phyloP scores from a whole-genome alignment of 2,113 vertebrate species.

The Narcine bancroftii region DNA sequence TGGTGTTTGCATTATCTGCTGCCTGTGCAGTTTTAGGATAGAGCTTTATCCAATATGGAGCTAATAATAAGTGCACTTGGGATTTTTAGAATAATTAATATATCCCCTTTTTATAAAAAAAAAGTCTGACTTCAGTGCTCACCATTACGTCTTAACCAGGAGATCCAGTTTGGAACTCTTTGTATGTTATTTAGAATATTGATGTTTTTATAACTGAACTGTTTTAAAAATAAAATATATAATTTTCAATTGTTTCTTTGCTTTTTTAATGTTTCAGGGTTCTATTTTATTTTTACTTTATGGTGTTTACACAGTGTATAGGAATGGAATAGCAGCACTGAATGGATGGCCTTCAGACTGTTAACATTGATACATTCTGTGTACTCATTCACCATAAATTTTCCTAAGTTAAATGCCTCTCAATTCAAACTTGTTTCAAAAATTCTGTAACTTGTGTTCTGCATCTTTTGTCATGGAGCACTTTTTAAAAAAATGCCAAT shows the following conservation, averaged over 20 bases:
- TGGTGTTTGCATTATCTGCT: not conserved
- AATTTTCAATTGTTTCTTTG: conserved; percentile 29
- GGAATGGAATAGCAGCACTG: not conserved
- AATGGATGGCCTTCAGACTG: not conserved
- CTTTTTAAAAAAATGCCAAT: too few species aligned
- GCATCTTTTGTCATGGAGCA: not conserved
- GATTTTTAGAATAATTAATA: too few species aligned
- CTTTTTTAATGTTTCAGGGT: conserved; percentile 7
- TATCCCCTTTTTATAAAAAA: not conserved
- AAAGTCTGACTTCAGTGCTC: not conserved
- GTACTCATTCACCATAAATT: conserved; percentile 3
- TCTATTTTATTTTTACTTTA: not conserved
- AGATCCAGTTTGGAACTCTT: not conserved
- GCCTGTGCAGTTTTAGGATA: not conserved
- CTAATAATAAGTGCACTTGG: too few species aligned
- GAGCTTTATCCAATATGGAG: not conserved
- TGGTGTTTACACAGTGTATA: not conserved
- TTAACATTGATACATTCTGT: not conserved
- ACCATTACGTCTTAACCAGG: not conserved
- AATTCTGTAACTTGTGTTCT: not conserved
- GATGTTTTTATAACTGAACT: conserved; percentile 10
- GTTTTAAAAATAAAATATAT: conserved; percentile 19
- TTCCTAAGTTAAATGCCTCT: not conserved
- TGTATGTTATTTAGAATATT: conserved; percentile 7
- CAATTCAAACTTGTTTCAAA: not conserved